A percentile compares a stretch with the other conserved stretches of the same genome.
Conservation (phyloP, 2,888 invertebrate genomes). For the Drosophila kokeensis region DNA sequence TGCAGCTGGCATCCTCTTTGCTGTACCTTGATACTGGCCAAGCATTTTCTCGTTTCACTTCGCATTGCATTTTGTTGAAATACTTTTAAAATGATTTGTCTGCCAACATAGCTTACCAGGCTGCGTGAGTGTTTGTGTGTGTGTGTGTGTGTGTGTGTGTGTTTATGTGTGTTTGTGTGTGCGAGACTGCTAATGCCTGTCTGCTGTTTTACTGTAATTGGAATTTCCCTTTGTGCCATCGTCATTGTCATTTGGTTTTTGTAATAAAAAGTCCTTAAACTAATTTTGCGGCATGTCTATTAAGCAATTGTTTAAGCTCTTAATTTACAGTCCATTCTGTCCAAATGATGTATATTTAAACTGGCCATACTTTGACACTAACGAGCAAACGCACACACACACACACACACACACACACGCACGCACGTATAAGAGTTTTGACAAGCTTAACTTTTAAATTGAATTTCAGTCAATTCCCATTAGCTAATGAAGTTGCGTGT, state of each 20-base stretch:
- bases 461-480: slow-evolving; percentile 48
- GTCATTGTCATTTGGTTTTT: slow-evolving; percentile 35
- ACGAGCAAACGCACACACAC: not conserved
- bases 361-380: slow-evolving; percentile 12
- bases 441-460: slow-evolving; percentile 50
- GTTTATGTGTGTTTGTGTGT: slow-evolving; percentile 10
- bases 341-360: slow-evolving; percentile 8
- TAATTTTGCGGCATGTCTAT: slow-evolving; percentile 79
- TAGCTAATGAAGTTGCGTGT: slow-evolving; percentile 30
- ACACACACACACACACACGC: slow-evolving; percentile 7
- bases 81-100: slow-evolving; percentile 75
- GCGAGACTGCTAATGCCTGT: slow-evolving; percentile 43
- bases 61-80: slow-evolving; percentile 66
- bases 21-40: slow-evolving; percentile 24
- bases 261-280: slow-evolving; percentile 64
- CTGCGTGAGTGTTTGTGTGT: slow-evolving; percentile 10
- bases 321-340: slow-evolving; percentile 59
- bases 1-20: slow-evolving; percentile 34
- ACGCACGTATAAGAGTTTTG: slow-evolving; percentile 18
- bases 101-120: slow-evolving; percentile 42
- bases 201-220: slow-evolving; percentile 69
- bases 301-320: slow-evolving; percentile 80
- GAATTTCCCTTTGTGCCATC: slow-evolving; percentile 60
- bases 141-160: too few relatives aligned
- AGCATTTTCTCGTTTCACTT: slow-evolving; percentile 51